These are phyloP conservation scores for Melanogrammus aeglefinus DNA, from an alignment of 2,797 vertebrate genomes.

Conservation along the genomic window DNA sequence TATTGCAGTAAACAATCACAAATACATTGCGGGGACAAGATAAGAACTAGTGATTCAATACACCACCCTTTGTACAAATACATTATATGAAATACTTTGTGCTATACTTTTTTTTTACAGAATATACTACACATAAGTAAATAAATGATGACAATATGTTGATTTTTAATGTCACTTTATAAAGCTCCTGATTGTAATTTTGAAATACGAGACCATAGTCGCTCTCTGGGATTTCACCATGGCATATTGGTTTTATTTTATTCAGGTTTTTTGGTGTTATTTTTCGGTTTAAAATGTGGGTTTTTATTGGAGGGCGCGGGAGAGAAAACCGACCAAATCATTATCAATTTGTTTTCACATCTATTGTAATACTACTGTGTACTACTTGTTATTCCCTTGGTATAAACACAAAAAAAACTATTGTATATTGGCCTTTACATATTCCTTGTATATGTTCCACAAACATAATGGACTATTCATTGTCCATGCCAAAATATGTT, in stretches of 20 bases:
- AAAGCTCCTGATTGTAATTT: slow-evolving; percentile 73
- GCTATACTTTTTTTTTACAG: slow-evolving; percentile 43
- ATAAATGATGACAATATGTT: slow-evolving; percentile 50
- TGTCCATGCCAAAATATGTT: slow-evolving; percentile 10
- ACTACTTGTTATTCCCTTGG: slow-evolving; percentile 25
- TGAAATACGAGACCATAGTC: slow-evolving; percentile 44
- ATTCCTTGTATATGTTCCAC: neutral
- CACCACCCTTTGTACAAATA: slow-evolving; percentile 32
- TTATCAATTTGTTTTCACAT: slow-evolving; percentile 15
- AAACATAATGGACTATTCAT: slow-evolving; percentile 10
- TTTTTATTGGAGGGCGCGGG: slow-evolving; percentile 10
- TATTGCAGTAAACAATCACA: slow-evolving; percentile 63
- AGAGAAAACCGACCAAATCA: neutral
- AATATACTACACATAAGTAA: slow-evolving; percentile 29
- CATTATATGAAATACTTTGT: slow-evolving; percentile 23
- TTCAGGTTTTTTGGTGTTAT: slow-evolving; percentile 7
- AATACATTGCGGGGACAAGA: slow-evolving; percentile 40
- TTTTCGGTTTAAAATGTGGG: slow-evolving; percentile 31
- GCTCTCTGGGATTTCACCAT: slow-evolving; percentile 44
- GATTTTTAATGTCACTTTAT: slow-evolving; percentile 71
- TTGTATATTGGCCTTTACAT: slow-evolving; percentile 3
- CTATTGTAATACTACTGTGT: slow-evolving; percentile 23
- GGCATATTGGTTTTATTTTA: slow-evolving; percentile 36
- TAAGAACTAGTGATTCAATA: slow-evolving; percentile 43
- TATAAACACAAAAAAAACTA: slow-evolving; percentile 33